Evolutionary conservation across 2,888 invertebrate species (phyloP), one percentile per base, ranked within the genome.

Genomic region (Phengaris arion): DNA sequence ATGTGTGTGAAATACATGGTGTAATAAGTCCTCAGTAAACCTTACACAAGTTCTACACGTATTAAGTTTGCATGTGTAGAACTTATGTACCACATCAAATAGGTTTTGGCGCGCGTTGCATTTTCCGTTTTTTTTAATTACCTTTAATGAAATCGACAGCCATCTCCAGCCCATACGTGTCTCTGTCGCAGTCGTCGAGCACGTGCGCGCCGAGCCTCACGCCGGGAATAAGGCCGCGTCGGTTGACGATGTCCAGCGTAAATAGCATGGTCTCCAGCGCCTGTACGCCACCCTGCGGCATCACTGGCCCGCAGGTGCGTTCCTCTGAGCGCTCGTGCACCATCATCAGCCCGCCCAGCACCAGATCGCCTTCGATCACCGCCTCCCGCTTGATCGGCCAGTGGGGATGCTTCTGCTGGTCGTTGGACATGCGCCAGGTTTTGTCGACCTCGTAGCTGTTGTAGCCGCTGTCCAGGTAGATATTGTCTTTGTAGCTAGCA

Each of bases 141-240:
- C 98, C 98, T 95, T 98, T 97, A 81, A 98, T 98, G 87, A 98
- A 98, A 88, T 98, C 98, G 69, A 98, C 97, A 1, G 98, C 97
- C 96, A 98, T 98, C 89, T 98, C 98, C 74, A 98, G 94, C 0
- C 98, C 98, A 84, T 98, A 97, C 7, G 98, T 98, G 87, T 98
- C 98, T 89, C 97, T 96, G 90, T 98, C 98, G 87, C 98, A 98
- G 91, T 98, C 98, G 86, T 98, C 98, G 72, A 98, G 95, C 78
- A 98, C 96, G 83, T 97, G 96, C 0, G 97, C 97, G 15, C 98
- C 98, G 74, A 98, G 92, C 46, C 94, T 94, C 74, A 98, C 96
- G 69, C 96, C 96, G 0, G 96, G 96, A 51, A 97, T 95, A 79
- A 96, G 91, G 78, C 95, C 89, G 52, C 89, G 85, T 80, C 94